Conservation (phyloP, 2,888 invertebrate genomes). For the Meghimatium bilineatum region DNA sequence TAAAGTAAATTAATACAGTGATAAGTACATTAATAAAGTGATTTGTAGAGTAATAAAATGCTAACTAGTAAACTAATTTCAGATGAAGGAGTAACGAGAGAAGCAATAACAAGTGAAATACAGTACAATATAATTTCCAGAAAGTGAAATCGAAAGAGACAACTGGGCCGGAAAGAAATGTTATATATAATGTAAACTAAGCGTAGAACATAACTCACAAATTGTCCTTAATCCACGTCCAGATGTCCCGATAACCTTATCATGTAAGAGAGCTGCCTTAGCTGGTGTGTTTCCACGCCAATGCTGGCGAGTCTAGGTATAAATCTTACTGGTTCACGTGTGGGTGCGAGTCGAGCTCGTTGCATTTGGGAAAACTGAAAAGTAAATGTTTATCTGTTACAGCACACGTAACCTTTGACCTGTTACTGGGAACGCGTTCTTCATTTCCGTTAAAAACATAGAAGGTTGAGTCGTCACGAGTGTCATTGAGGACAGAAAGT, state of each 20-base stretch:
- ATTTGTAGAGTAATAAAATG: too few relatives aligned
- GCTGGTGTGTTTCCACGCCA: background rate
- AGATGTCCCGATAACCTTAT: background rate
- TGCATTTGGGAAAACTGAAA: background rate
- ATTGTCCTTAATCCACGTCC: background rate
- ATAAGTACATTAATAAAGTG: too few relatives aligned
- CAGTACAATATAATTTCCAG: too few relatives aligned
- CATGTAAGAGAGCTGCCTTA: background rate
- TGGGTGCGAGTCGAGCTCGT: background rate
- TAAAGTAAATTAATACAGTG: too few relatives aligned
- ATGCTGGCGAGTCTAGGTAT: background rate
- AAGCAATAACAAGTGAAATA: too few relatives aligned
- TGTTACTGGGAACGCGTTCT: background rate
- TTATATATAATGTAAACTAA: too few relatives aligned
- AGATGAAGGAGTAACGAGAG: too few relatives aligned
- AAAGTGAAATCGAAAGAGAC: too few relatives aligned
- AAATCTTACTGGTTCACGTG: background rate
- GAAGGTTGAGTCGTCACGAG: too few relatives aligned
- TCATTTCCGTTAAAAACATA: background rate
- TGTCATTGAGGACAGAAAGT: too few relatives aligned
- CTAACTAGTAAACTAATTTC: too few relatives aligned
- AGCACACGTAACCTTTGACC: background rate
- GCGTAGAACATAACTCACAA: background rate
- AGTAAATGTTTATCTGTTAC: constrained; percentile 4
- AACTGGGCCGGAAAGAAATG: too few relatives aligned